A percentile compares a stretch with the other conserved stretches of the same genome.
Conservation (phyloP, 2,888 invertebrate genomes). For the Nomada hirtipes region DNA sequence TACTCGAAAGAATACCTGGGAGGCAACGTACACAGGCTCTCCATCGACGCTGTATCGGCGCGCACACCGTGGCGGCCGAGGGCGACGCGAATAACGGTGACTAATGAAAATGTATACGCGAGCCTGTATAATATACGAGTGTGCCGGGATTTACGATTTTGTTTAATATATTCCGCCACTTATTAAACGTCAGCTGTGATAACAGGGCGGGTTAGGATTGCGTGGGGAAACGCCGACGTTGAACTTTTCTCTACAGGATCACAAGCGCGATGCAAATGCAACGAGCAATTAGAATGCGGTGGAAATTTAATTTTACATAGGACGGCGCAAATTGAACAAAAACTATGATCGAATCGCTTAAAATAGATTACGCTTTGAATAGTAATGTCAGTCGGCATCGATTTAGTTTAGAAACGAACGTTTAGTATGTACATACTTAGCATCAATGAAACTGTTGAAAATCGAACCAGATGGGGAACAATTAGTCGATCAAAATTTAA, state of each 20-base stretch:
- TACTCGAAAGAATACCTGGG: constrained; percentile 56
- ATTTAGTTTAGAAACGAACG: too few species aligned
- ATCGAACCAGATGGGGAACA: too few species aligned
- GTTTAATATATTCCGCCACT: constrained; percentile 34
- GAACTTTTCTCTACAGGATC: background rate
- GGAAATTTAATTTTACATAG: background rate
- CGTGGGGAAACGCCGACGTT: background rate
- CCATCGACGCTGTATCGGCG: constrained; percentile 25
- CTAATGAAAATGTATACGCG: constrained; percentile 56
- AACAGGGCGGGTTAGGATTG: constrained; percentile 15
- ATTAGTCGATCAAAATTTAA: too few species aligned
- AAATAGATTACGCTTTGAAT: background rate
- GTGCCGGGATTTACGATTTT: constrained; percentile 18
- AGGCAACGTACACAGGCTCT: constrained; percentile 40
- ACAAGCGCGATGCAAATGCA: background rate
- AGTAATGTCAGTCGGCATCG: too few species aligned
- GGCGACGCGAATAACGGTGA: constrained; percentile 60
- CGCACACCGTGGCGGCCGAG: constrained; percentile 5
- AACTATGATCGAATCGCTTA: background rate
- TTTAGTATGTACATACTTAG: too few species aligned
- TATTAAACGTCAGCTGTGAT: constrained; percentile 16
- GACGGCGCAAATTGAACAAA: background rate
- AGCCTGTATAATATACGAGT: constrained; percentile 5
- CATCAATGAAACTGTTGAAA: too few species aligned
- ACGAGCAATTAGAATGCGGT: background rate